Base-by-base conservation (phyloP, 1,140 invertebrate genomes). In the Marisa cornuarietis region DNA sequence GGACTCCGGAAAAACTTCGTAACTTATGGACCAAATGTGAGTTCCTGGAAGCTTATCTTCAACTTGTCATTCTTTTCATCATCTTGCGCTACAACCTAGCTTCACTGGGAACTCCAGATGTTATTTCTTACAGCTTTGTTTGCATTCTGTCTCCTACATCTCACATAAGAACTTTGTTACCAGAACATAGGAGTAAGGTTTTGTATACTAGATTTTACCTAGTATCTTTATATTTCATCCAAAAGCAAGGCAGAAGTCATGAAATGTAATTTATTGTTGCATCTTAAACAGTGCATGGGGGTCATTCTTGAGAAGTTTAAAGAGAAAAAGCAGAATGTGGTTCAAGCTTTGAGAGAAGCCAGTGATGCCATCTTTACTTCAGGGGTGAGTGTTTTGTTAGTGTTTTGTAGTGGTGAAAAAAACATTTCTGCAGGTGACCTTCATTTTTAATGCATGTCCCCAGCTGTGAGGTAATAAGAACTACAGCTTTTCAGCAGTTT, bases 281-380 rank as follows among this genome's bases (percentile, higher is more conserved):
- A 11, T 58, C 1, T 58, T 58, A 83, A 85, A 31, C 85, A 94
- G 52, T 95, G 95, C 86, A 92, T 98, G 14, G 93, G 95, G 3
- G 93, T 94, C 0, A 92, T 98, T 42, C 90, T 99, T 14, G 97
- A 99, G 85, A 99, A 99, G 92, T 99, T 99, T 87, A 98, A 98
- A 88, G 98, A 99, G 90, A 99, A 99, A 92, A 99, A 99, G 88
- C 92, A 94, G 62, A 96, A 94, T 90, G 97, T 99, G 71, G 96
- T 99, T 0, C 87, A 92, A 58, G 94, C 95, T 2, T 91, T 99
- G 24, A 91, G 96, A 62, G 97, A 99, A 83, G 96, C 96, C n/a
- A 95, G 96, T 58, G 98, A 99, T 87, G 96, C 96, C 14, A 94
- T 97, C 80, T 98, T 95, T 91, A 91, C 93, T 18, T 94, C 94